Base-by-base conservation (phyloP, 2,888 invertebrate species). In the Pristionchus entomophagus region DNA sequence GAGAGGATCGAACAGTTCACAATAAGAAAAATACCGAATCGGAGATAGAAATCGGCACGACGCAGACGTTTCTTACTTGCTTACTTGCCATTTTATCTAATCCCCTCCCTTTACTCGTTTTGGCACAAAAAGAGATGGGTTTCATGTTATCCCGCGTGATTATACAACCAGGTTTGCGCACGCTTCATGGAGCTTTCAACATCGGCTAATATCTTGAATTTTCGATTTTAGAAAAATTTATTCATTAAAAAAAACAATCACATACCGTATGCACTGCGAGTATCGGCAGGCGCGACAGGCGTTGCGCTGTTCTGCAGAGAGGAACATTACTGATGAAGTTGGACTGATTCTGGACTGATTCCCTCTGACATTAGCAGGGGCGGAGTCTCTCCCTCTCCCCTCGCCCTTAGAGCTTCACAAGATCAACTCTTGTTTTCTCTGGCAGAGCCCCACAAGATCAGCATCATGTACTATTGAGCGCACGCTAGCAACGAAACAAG, bases 221-320 rank as follows among this genome's bases (percentile, higher is more conserved):
- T n/a, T n/a, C n/a, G n/a, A n/a, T n/a, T n/a, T n/a, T n/a, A n/a
- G n/a, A n/a, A n/a, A n/a, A 56, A 45, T 14, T 45, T 45, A 6
- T 45, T 29, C 62, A 62, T 5, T 26, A 51, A 56, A 10, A n/a
- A 56, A 26, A 10, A 56, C 19, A 4, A 29, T 0, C 10, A 81
- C 81, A 19, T 6, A 81, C 51, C 86, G 77, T 17, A 91, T 80
- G 77, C 90, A 90, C 59, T 69, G 51, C 1, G 84, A 35, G 22
- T 90, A 82, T 10, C 91, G 88, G 77, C 91, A 90, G 0, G 91
- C 87, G 22, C 91, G 87, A 49, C 90, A 91, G 22, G 90, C 87
- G 45, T 90, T 90, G 45, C 90, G 85, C 51, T 90, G 89, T 83
- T 90, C 90, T 90, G 86, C 65, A 89, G 77, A 41, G 29, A 8